phyloP scores from a whole-genome alignment of 1,140 invertebrate species.

The Mactra quadrangularis region DNA sequence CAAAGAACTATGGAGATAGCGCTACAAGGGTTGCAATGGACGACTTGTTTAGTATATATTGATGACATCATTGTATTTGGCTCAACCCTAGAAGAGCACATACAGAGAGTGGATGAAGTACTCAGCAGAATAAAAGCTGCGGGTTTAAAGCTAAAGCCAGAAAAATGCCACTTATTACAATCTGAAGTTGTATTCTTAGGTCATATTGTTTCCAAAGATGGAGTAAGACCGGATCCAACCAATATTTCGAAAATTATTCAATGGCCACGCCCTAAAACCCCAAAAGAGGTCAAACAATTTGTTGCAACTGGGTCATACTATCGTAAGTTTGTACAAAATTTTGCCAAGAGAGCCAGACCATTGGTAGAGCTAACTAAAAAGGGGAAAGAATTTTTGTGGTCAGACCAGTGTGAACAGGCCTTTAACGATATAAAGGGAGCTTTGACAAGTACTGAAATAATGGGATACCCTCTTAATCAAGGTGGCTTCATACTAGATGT shows the following conservation, averaged over 20 bases:
- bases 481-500: background rate
- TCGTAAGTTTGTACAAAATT: slow-evolving; percentile 4
- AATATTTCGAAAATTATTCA: slow-evolving; percentile 13
- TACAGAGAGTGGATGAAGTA: background rate
- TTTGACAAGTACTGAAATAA: background rate
- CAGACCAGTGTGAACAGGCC: background rate
- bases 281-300: slow-evolving; percentile 2
- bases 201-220: slow-evolving; percentile 11
- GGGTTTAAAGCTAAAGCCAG: slow-evolving; percentile 1
- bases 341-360: background rate
- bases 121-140: background rate
- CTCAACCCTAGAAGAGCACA: background rate
- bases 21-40: slow-evolving; percentile 18
- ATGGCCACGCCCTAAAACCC: background rate
- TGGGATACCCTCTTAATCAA: background rate
- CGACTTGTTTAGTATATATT: slow-evolving; percentile 12
- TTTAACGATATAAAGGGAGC: background rate
- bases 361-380: slow-evolving; percentile 1
- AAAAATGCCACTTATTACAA: slow-evolving; percentile 10
- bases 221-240: background rate
- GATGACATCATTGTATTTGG: slow-evolving; percentile 28
- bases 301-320: slow-evolving; percentile 13
- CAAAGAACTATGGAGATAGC: slow-evolving; percentile 5
- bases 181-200: slow-evolving; percentile 9
- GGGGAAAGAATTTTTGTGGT: background rate